Conservation (phyloP, 2,113 vertebrate genomes). For the Pelodiscus sinensis region DNA sequence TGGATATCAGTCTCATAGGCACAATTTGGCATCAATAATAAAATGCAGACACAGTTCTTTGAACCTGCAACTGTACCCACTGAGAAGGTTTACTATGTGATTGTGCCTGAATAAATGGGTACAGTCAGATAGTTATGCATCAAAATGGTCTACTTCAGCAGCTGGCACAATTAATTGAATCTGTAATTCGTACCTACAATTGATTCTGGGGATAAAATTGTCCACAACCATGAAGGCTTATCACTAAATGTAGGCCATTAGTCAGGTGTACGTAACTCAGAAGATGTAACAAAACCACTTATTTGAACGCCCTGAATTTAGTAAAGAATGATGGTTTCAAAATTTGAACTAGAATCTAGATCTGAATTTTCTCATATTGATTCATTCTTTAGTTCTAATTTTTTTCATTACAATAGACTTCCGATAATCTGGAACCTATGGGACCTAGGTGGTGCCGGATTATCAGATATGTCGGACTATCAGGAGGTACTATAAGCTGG, state of each 20-base stretch:
- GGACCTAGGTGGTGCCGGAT: too few species aligned
- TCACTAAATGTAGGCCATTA: not conserved
- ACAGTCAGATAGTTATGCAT: not conserved
- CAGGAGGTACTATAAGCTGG: too few species aligned
- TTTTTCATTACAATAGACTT: too few species aligned
- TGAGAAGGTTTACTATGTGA: not conserved
- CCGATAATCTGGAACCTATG: too few species aligned
- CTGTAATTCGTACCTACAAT: not conserved
- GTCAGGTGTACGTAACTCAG: not conserved
- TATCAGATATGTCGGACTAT: too few species aligned
- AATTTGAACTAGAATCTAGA: not conserved
- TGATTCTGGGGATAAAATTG: not conserved
- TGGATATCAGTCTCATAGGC: not conserved
- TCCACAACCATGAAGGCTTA: not conserved
- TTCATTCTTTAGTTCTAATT: not conserved
- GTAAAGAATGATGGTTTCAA: not conserved
- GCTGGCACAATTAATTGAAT: not conserved
- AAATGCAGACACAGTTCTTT: not conserved
- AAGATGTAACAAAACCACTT: not conserved
- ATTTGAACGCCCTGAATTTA: not conserved
- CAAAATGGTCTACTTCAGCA: not conserved
- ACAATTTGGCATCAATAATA: not conserved
- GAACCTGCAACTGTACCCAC: not conserved
- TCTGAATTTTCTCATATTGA: not conserved
- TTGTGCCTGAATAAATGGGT: not conserved